Evolutionary conservation across 2,113 vertebrate species (phyloP).

Genomic region (Aleadryas rufinucha): DNA sequence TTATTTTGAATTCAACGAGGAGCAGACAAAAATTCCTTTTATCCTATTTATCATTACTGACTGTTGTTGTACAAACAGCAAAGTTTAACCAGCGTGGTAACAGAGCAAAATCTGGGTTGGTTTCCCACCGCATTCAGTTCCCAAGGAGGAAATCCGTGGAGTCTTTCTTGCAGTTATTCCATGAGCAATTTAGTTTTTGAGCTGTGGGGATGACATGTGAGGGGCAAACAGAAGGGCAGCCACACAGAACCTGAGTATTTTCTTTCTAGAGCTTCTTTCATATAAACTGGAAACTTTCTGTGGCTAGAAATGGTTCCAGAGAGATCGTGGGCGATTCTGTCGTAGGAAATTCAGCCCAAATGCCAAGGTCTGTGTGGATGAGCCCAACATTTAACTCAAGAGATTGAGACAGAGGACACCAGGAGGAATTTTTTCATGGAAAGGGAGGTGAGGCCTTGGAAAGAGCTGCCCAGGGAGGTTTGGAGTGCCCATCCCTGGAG

Average conservation of each 20-base stretch:
- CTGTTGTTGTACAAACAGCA: background rate
- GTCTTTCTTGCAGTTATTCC: background rate
- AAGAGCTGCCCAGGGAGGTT: background rate
- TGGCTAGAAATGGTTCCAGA: background rate
- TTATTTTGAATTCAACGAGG: background rate
- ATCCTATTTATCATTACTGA: background rate
- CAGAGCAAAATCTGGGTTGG: background rate
- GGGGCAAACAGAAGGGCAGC: background rate
- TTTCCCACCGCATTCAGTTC: background rate
- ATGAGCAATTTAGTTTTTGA: background rate
- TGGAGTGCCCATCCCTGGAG: background rate
- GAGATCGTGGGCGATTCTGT: background rate
- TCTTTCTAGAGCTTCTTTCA: background rate
- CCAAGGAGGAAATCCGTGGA: background rate
- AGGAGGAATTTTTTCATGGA: accelerated
- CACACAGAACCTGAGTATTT: background rate
- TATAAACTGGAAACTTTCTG: background rate
- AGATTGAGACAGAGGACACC: background rate
- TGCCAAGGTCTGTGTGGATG: accelerated
- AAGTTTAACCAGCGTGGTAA: background rate
- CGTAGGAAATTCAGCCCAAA: background rate
- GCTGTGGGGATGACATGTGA: background rate
- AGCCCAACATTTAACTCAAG: background rate
- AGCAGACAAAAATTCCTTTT: background rate
- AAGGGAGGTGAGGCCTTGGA: accelerated